Percentiles rank a stretch among this genome's conserved stretches.
phyloP scores from a whole-genome alignment of 2,113 vertebrate genomes.

The Pyrgilauda ruficollis region DNA sequence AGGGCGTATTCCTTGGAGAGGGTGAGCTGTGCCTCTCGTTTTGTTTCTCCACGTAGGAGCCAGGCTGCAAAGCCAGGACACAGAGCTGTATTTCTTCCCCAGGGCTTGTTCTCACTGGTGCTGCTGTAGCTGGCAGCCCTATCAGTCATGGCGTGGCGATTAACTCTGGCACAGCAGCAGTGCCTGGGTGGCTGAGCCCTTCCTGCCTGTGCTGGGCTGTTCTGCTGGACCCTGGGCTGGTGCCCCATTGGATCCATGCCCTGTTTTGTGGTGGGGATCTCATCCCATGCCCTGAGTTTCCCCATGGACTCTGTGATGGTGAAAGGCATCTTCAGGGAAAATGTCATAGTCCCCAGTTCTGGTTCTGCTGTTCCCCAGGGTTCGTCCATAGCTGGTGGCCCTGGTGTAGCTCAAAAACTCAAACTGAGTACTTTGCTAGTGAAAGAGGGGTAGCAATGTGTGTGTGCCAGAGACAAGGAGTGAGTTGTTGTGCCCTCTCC shows the following conservation, averaged over 20 bases:
- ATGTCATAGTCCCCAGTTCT: background rate
- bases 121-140: background rate
- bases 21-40: background rate
- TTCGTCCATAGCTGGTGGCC: background rate
- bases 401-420: background rate
- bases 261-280: background rate
- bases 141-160: accelerated
- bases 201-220: accelerated
- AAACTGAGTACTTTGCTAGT: background rate
- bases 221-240: background rate
- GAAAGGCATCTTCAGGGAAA: background rate
- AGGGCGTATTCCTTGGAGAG: conserved; percentile 4
- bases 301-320: background rate
- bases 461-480: background rate
- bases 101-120: background rate
- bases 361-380: background rate
- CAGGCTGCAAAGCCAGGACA: background rate
- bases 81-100: conserved; percentile 8
- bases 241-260: accelerated
- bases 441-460: background rate
- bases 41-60: background rate
- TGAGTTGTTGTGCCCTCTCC: background rate
- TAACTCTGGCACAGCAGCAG: accelerated
- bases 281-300: background rate
- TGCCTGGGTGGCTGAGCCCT: background rate